These are phyloP conservation scores for Drosophila leontia DNA, from an alignment of 1,140 invertebrate species.

Conservation along the genomic window DNA sequence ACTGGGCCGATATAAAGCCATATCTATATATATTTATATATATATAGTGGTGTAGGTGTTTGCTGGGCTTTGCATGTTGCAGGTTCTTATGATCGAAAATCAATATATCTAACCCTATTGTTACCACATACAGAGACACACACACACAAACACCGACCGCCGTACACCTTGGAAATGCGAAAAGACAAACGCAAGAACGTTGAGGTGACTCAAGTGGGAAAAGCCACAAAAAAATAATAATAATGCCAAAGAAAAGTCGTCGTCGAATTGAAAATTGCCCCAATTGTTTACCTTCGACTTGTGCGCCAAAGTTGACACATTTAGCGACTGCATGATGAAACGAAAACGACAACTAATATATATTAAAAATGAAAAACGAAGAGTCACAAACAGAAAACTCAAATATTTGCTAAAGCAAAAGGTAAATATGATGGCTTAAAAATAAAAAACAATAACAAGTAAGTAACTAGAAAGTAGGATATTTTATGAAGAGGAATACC, in stretches of 20 bases:
- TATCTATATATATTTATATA: conserved; percentile 14
- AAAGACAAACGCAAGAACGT: conserved; percentile 48
- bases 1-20: conserved; percentile 21
- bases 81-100: conserved; percentile 82
- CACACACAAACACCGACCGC: not conserved
- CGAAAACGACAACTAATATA: conserved; percentile 9
- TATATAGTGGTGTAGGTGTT: conserved; percentile 22
- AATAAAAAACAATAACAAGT: not conserved
- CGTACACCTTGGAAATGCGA: conserved; percentile 27
- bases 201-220: conserved; percentile 38
- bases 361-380: conserved; percentile 27
- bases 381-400: not conserved
- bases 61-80: conserved; percentile 63
- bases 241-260: conserved; percentile 28
- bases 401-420: conserved; percentile 39
- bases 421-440: conserved; percentile 13
- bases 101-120: conserved; percentile 71
- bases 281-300: conserved; percentile 42
- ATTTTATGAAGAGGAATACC: not conserved
- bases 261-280: conserved; percentile 32
- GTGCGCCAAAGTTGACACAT: conserved; percentile 39
- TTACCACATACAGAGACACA: conserved; percentile 22
- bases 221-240: conserved; percentile 15
- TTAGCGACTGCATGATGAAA: conserved; percentile 32
- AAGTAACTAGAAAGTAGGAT: not conserved